A percentile compares a stretch with the other conserved stretches of the same genome.
Evolutionary conservation across 2,797 vertebrate genomes (phyloP).

Genomic region (Eospalax fontanierii): DNA sequence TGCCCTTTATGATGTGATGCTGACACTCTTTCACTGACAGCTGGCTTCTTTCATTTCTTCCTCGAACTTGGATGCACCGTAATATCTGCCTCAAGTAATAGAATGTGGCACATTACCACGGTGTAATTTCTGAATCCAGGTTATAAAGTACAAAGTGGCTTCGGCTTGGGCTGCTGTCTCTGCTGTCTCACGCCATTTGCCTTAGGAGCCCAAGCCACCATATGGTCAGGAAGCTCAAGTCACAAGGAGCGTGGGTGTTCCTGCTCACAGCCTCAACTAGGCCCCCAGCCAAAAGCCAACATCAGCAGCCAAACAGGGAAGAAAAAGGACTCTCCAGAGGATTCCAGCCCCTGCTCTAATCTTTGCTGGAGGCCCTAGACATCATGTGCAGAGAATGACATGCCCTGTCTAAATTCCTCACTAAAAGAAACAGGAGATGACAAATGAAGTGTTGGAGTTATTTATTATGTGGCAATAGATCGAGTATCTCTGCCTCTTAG

Average conservation of each 20-base stretch:
- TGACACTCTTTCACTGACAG: not conserved
- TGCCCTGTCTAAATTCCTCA: not conserved
- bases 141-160: not conserved
- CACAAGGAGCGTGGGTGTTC: not conserved
- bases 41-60: not conserved
- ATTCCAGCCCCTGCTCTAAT: not conserved
- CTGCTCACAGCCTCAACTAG: not conserved
- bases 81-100: not conserved
- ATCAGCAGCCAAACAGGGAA: not conserved
- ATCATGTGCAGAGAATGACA: not conserved
- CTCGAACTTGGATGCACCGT: not conserved
- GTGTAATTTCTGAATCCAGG: not conserved
- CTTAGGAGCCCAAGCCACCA: not conserved
- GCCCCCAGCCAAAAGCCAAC: not conserved
- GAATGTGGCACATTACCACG: not conserved
- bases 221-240: not conserved
- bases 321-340: not conserved
- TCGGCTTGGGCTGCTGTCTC: not conserved
- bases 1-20: not conserved
- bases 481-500: not conserved
- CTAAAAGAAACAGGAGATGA: not conserved
- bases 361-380: constrained; percentile 13
- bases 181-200: not conserved
- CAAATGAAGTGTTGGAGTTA: not conserved
- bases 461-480: not conserved